Base-by-base conservation (phyloP, 2,888 invertebrate species). In the Spialia ferax region DNA sequence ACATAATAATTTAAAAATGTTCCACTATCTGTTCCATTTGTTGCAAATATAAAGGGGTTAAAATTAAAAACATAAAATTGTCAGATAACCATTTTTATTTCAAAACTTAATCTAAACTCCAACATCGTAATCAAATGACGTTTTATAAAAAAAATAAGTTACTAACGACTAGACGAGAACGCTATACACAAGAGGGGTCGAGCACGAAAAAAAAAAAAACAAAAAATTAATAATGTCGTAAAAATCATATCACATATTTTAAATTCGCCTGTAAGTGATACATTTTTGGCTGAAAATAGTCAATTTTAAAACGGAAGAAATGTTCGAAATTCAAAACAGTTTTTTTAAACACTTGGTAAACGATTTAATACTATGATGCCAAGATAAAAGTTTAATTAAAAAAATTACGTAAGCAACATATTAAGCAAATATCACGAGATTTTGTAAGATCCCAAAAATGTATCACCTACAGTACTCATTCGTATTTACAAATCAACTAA, bases 91-190 rank as follows among this genome's bases (percentile, higher is more conserved):
- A 88, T 89, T 90, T 88, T 90, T 85, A 88, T 88, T 89, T 80
- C 79, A 86, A 88, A 90, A 91, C 89, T 90, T 91, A 91, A 88
- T 80, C 87, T 89, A 85, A 84, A 79, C 76, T 83, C 82, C 84
- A 87, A 89, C 87, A 80, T 86, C 76, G 72, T 86, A 76, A 83
- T 83, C 81, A 84, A 83, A 82, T 81, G 79, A 78, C 75, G 75
- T 74, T 77, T 73, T 75, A 76, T 73, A 82, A 75, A 78, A 80
- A 84, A 81, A 88, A 89, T 89, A 89, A 91, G 86, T 90, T 84
- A 89, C 83, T 88, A 91, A 83, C 86, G 92, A 92, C 92, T 92
- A 92, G 92, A 91, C 76, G 83, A 81, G 80, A 85, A 88, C 83
- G 81, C 83, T 87, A 77, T 87, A 88, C 86, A 86, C 50, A 56